phyloP scores from a whole-genome alignment of 2,888 invertebrate species.

The Drosophila vallismaia region DNA sequence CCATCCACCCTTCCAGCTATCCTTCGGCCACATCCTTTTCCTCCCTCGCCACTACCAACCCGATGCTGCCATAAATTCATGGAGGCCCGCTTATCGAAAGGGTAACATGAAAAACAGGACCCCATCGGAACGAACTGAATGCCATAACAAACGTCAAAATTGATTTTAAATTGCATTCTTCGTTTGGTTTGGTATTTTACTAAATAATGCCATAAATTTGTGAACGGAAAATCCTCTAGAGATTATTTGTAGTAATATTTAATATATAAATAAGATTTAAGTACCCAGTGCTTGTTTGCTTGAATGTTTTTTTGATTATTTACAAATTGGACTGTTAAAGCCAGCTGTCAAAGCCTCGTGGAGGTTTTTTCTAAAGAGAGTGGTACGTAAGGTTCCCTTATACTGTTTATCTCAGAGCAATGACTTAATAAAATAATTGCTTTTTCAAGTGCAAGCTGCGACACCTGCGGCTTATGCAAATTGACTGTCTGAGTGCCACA shows the following conservation, averaged over 20 bases:
- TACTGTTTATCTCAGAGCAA: background rate
- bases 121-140: slow-evolving; percentile 28
- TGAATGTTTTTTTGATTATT: too few species aligned
- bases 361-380: background rate
- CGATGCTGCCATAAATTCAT: slow-evolving; percentile 61
- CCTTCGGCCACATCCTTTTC: slow-evolving; percentile 21
- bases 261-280: too few species aligned
- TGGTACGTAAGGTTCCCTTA: background rate
- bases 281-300: background rate
- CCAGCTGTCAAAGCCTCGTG: background rate
- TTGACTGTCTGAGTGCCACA: slow-evolving; percentile 1
- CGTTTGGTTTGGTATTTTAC: slow-evolving; percentile 18
- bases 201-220: slow-evolving; percentile 10
- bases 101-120: slow-evolving; percentile 55
- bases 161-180: slow-evolving; percentile 73
- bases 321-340: too few species aligned
- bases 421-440: background rate
- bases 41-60: background rate
- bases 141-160: slow-evolving; percentile 63
- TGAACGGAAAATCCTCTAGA: background rate
- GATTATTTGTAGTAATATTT: background rate
- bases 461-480: slow-evolving; percentile 3
- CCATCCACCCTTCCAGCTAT: slow-evolving; percentile 1
- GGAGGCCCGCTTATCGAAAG: slow-evolving; percentile 60
- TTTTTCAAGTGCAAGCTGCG: background rate